Percentiles rank a stretch among this genome's conserved stretches.
Evolutionary conservation across 2,113 vertebrate species (phyloP).

Genomic region (Dasyurus viverrinus): DNA sequence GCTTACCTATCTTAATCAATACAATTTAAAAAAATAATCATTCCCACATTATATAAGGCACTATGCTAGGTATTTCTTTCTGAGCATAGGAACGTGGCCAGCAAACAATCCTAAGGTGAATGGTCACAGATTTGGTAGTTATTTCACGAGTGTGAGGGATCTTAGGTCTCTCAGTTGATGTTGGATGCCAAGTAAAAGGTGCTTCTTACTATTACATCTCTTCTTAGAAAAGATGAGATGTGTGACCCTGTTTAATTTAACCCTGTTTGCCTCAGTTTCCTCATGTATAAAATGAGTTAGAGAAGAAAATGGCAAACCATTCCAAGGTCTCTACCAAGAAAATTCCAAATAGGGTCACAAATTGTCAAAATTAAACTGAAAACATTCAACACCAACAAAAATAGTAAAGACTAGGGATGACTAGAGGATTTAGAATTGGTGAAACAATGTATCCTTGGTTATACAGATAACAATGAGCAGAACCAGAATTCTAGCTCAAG

Average conservation of each 20-base stretch:
- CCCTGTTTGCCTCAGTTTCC: not conserved
- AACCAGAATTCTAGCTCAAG: not conserved
- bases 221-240: not conserved
- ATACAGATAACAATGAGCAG: not conserved
- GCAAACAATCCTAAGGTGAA: not conserved
- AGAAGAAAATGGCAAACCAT: not conserved
- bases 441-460: not conserved
- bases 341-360: not conserved
- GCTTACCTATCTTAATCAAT: not conserved
- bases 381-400: not conserved
- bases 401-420: not conserved
- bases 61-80: not conserved
- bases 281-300: not conserved
- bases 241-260: not conserved
- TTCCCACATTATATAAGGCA: not conserved
- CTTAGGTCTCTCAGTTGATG: not conserved
- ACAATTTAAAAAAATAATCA: not conserved
- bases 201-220: not conserved
- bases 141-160: not conserved
- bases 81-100: not conserved
- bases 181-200: not conserved
- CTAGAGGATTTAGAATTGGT: not conserved
- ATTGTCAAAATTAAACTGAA: not conserved
- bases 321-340: not conserved
- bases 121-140: not conserved